Base-by-base conservation (phyloP, 2,888 invertebrate genomes). In the Xestobium rufovillosum region DNA sequence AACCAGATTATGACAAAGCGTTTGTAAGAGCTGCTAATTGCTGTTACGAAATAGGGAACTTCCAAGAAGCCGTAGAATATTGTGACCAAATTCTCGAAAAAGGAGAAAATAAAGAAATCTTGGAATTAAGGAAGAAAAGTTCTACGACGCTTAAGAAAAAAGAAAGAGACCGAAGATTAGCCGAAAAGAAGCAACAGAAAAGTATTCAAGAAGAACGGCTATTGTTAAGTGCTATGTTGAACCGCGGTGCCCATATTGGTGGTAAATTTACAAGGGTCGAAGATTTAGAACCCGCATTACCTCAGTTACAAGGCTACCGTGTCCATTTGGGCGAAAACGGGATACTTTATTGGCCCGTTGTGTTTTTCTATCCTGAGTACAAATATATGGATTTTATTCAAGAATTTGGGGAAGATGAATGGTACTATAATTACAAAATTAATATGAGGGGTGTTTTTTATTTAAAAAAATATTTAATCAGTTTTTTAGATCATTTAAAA, bases 351-450 rank as follows among this genome's bases (percentile, higher is more conserved):
- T 96, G 94, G 94, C 95, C 95, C 0, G 81, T 91, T 0, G 69
- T 88, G 11, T 77, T 95, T 48, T 67, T 89, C 8, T 96, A 94
- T 63, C 95, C 95, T 0, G 92, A 95, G 65, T 81, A 81, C 56
- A 71, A 80, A 39, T 78, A 84, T 52, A 85, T 89, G 31, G 96
- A 97, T 63, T 87, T 91, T 51, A 74, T 96, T 26, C 80, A 84
- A 60, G 73, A 76, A 39, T 86, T 92, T 55, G 73, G 76, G 6
- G 92, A 94, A 66, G 73, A 79, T n/a, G 23, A 19, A 19, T 8
- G 6, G 23, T 19, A 19, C n/a, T n/a, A n/a, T n/a, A n/a, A n/a
- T n/a, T n/a, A n/a, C n/a, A n/a, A n/a, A n/a, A n/a, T n/a, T n/a
- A n/a, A n/a, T n/a, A n/a, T n/a, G n/a, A n/a, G n/a, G n/a, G n/a